These are phyloP conservation scores for Sebastes umbrosus DNA, from an alignment of 2,797 vertebrate genomes.

Conservation along the genomic window DNA sequence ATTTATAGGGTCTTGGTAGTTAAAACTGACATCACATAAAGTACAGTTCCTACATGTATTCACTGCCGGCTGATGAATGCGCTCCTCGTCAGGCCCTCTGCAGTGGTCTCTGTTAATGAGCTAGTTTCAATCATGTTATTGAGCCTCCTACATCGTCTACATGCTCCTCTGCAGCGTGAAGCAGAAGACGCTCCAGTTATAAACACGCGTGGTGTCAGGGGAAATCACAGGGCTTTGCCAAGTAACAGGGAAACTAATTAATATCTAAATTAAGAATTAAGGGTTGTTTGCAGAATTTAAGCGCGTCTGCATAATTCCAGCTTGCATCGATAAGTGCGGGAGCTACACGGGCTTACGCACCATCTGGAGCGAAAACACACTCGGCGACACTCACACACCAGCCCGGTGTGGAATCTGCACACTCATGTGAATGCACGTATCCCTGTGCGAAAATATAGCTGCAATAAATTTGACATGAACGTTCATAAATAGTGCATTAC, in stretches of 20 bases:
- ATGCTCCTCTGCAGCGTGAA: constrained; percentile 34
- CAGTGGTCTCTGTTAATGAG: constrained; percentile 51
- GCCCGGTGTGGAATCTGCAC: constrained; percentile 5
- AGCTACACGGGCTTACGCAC: constrained; percentile 38
- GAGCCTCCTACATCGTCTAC: constrained; percentile 39
- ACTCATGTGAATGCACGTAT: constrained; percentile 17
- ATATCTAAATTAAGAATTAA: constrained; percentile 77
- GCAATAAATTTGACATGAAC: constrained; percentile 56
- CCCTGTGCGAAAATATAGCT: constrained; percentile 38
- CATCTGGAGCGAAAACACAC: constrained; percentile 58
- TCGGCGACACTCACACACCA: neutral
- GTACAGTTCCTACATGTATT: neutral
- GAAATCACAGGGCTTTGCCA: constrained; percentile 71
- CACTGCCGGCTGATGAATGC: neutral
- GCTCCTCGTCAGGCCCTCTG: neutral
- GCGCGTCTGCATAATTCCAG: constrained; percentile 46
- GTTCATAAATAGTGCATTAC: constrained; percentile 60
- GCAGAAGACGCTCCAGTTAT: constrained; percentile 48
- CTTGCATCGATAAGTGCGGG: constrained; percentile 40
- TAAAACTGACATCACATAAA: neutral
- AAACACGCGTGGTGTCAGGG: constrained; percentile 56
- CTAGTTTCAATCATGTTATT: constrained; percentile 54
- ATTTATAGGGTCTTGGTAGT: neutral
- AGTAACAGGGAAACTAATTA: constrained; percentile 73
- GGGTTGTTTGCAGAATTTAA: constrained; percentile 68